Evolutionary conservation across 2,113 vertebrate species (phyloP).

Genomic region (Nicator chloris): DNA sequence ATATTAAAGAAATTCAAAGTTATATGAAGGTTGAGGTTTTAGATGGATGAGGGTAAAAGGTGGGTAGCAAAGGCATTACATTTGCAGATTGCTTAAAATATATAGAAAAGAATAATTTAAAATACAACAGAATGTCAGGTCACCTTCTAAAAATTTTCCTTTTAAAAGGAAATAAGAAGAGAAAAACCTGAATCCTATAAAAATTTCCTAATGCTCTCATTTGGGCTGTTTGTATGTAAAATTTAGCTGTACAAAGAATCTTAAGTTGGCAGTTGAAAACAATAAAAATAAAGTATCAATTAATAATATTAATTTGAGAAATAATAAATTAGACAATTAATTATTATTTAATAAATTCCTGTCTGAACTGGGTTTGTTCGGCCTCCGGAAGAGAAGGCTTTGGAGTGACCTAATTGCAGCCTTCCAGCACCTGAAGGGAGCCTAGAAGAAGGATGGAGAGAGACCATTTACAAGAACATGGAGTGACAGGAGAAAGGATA

Average conservation of each 20-base stretch:
- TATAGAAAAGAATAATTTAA: neutral
- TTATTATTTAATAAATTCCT: neutral
- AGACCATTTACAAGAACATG: neutral
- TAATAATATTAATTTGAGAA: neutral
- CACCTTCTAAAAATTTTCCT: neutral
- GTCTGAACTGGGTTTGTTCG: neutral
- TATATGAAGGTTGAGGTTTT: conserved; percentile 40
- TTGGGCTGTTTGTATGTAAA: neutral
- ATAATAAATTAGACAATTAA: neutral
- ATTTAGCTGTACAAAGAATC: neutral
- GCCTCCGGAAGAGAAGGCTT: neutral
- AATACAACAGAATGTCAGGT: neutral
- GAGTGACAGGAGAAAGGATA: neutral
- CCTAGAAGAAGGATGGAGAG: neutral
- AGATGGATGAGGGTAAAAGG: neutral
- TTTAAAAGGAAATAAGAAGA: neutral
- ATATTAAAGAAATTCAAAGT: conserved; percentile 53
- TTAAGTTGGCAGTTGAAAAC: neutral
- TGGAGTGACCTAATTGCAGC: neutral
- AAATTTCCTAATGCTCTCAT: neutral
- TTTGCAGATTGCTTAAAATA: neutral
- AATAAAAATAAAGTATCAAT: neutral
- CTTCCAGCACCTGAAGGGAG: neutral
- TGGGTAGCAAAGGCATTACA: neutral
- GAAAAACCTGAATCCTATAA: neutral